Evolutionary conservation across 2,888 invertebrate species (phyloP), one percentile per base, ranked within the genome.

Genomic region (Apotomis turbidana): DNA sequence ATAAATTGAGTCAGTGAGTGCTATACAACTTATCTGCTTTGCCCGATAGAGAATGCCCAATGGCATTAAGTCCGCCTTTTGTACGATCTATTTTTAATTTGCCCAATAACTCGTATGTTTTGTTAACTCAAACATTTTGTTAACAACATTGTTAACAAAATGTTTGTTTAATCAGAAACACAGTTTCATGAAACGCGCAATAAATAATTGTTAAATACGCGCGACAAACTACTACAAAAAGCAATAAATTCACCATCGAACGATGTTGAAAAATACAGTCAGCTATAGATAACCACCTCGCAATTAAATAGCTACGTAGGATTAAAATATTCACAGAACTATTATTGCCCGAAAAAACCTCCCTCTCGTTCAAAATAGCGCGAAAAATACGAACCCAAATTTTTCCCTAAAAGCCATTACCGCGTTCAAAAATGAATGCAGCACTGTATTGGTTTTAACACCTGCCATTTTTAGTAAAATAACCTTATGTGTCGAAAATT

Each of bases 391-490:
- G 49, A n/a, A 67, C 38, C 15, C 13, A 0, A 51, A 49, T 38
- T 51, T 8, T 10, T 36, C 46, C 27, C 49, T 57, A 8, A 67
- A 67, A 58, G 41, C 67, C 58, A 59, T 67, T 67, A 58, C 49
- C 13, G 54, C 13, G n/a, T 67, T 38, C 49, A 51, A 67, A 51
- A 58, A 27, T 51, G 51, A 38, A 58, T 59, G 67, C 36, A 44
- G 12, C 55, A 54, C 49, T 59, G 51, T 67, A 67, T 67, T 67
- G 58, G 58, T 38, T 58, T 67, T 59, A 58, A 59, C 58, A 67
- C 67, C 49, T 13, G 58, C 49, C 38, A 51, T 51, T 12, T 10
- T 1, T 46, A 57, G n/a, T 46, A 57, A 46, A 57, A 27, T 5
- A 8, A 15, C n/a, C 5, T 3, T 57, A 27, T 36, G n/a, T 66